Evolutionary conservation across 2,113 vertebrate species (phyloP), one percentile per base, ranked within the genome.

Genomic region (Epinephelus lanceolatus): DNA sequence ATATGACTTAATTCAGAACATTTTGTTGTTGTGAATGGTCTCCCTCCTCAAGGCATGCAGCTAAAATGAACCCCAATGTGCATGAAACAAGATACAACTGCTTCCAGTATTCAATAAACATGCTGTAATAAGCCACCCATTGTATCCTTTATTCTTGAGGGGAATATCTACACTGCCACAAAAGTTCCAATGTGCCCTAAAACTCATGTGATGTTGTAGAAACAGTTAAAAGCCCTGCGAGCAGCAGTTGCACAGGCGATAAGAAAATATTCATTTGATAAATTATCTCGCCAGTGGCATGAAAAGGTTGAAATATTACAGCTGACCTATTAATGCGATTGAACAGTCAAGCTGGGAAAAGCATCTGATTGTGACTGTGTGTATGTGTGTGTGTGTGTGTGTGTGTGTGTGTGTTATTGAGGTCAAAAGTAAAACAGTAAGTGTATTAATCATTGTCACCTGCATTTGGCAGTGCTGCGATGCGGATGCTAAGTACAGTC

Each of bases 401-500:
- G n/a, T 45, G 15, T 30, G 27, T 53, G 23, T 73, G 56, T 40
- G 55, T 3, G 21, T 76, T 40, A 55, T 19, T 42, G 70, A 51
- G 85, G 82, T 87, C 76, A 77, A 45, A 66, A 73, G 68, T 80
- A 57, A 86, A 83, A 62, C 52, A 74, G 68, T 25, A 60, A 84
- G 78, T 74, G n/a, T 72, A 90, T 91, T 71, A 57, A 83, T 89
- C 85, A 85, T 10, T 63, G 85, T 88, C 85, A 76, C 47, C 76
- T 63, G 52, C 30, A 2, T 78, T 68, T 30, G 27, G n/a, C 5
- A 18, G 23, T 2, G 40, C 52, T 30, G 68, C 17, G n/a, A 62
- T 57, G 21, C 10, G 75, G 71, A 86, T 74, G 75, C 79, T 70
- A 57, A 77, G 13, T 79, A 47, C 61, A 70, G 78, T 17, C 72